A percentile compares a stretch with the other conserved stretches of the same genome.
Evolutionary conservation across 2,113 vertebrate species (phyloP).

Genomic region (Rhagologus leucostigma): DNA sequence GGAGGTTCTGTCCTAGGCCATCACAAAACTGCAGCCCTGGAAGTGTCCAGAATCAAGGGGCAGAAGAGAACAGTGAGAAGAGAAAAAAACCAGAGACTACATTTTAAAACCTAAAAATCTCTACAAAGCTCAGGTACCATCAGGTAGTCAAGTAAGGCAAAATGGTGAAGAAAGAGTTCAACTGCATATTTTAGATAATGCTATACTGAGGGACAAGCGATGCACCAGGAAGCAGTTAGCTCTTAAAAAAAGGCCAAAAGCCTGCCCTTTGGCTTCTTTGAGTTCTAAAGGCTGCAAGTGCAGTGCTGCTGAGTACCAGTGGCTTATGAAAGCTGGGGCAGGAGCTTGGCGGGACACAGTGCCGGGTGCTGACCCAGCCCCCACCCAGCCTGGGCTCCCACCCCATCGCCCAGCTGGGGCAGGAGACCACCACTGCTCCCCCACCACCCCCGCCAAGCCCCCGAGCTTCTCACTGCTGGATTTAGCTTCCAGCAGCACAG

Average conservation of each 20-base stretch:
- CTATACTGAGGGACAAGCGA: not conserved
- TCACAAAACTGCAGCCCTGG: not conserved
- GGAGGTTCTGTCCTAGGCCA: not conserved
- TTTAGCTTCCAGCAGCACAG: not conserved
- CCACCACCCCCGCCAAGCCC: rapidly evolving
- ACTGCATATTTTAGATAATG: not conserved
- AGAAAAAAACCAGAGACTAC: not conserved
- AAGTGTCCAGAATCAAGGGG: not conserved
- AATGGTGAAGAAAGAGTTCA: not conserved
- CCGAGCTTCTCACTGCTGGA: not conserved
- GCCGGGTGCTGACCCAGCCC: not conserved
- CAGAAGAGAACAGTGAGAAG: not conserved
- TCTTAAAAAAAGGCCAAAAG: not conserved
- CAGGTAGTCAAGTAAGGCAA: not conserved
- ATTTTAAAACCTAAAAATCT: not conserved
- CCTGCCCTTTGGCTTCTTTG: not conserved
- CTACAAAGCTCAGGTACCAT: not conserved
- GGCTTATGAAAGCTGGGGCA: not conserved
- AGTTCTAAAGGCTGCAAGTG: not conserved
- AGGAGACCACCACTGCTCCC: not conserved
- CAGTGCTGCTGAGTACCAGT: rapidly evolving
- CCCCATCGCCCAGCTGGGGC: rapidly evolving
- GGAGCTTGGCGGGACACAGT: not conserved
- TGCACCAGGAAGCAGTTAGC: not conserved
- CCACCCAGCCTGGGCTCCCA: rapidly evolving